Evolutionary conservation across 1,140 invertebrate genomes (phyloP).

Genomic region (Anoplolepis gracilipes): DNA sequence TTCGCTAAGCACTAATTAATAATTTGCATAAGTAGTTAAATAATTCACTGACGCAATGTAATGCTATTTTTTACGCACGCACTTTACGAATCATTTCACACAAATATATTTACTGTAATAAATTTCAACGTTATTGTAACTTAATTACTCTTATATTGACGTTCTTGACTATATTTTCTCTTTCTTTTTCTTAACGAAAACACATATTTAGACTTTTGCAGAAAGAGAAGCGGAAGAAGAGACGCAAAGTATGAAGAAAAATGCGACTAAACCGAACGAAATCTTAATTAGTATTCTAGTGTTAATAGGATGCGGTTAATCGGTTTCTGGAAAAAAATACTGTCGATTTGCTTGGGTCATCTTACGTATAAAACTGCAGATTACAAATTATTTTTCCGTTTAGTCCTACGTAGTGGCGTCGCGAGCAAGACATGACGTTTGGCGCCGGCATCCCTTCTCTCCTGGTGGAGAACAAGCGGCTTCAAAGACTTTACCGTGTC

Average conservation of each 20-base stretch:
- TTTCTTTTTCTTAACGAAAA: too few relatives aligned
- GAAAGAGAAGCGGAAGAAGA: not conserved
- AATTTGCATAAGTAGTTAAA: not conserved
- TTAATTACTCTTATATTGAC: not conserved
- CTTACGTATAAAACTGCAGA: constrained; percentile 21
- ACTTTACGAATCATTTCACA: too few relatives aligned
- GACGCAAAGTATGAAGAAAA: not conserved
- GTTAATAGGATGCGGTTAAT: not conserved
- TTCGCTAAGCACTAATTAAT: not conserved
- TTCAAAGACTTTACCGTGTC: constrained; percentile 46
- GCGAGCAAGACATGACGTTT: constrained; percentile 32
- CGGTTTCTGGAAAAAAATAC: constrained; percentile 25
- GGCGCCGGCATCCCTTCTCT: constrained; percentile 49
- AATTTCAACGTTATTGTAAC: not conserved
- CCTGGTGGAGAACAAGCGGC: constrained; percentile 25
- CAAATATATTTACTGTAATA: too few relatives aligned
- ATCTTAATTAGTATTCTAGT: not conserved
- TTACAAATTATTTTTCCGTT: constrained; percentile 22
- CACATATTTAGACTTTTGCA: not conserved
- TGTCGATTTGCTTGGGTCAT: not conserved
- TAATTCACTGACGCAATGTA: not conserved
- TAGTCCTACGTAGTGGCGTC: constrained; percentile 22
- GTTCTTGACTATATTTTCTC: not conserved
- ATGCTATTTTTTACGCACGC: too few relatives aligned
- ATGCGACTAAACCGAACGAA: not conserved